These are phyloP conservation scores for Tenualosa thibaudeaui DNA, from an alignment of 2,797 vertebrate species.

Conservation along the genomic window DNA sequence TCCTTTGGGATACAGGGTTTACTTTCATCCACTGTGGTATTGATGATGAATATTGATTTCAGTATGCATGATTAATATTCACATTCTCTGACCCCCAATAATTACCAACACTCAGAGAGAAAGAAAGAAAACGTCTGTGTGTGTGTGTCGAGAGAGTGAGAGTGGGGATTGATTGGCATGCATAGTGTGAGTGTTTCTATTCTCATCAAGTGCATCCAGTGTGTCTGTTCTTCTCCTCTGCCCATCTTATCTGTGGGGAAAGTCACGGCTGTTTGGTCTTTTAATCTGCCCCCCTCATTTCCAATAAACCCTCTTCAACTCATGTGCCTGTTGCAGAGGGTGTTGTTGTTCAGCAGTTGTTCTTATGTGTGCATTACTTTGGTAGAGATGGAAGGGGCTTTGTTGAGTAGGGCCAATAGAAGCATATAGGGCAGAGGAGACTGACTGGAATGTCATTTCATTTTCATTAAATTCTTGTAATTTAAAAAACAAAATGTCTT, in stretches of 20 bases:
- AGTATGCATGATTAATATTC: constrained; percentile 43
- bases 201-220: constrained; percentile 15
- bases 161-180: constrained; percentile 8
- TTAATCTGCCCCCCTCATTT: constrained; percentile 14
- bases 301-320: background rate
- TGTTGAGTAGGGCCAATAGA: background rate
- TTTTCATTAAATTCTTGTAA: background rate
- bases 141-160: background rate
- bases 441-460: background rate
- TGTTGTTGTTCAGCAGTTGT: background rate
- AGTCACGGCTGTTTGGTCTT: background rate
- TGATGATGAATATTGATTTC: constrained; percentile 22
- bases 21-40: constrained; percentile 44
- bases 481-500: background rate
- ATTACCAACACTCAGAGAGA: constrained; percentile 40
- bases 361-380: background rate
- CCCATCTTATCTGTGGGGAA: background rate
- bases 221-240: constrained; percentile 4
- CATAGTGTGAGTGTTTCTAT: constrained; percentile 8
- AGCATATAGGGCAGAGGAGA: constrained; percentile 4
- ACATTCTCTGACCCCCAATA: constrained; percentile 34
- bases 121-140: too few relatives aligned
- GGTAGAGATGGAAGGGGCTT: background rate
- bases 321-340: background rate
- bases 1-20: constrained; percentile 16